phyloP scores from a whole-genome alignment of 2,797 vertebrate genomes.

The Knipowitschia caucasica region DNA sequence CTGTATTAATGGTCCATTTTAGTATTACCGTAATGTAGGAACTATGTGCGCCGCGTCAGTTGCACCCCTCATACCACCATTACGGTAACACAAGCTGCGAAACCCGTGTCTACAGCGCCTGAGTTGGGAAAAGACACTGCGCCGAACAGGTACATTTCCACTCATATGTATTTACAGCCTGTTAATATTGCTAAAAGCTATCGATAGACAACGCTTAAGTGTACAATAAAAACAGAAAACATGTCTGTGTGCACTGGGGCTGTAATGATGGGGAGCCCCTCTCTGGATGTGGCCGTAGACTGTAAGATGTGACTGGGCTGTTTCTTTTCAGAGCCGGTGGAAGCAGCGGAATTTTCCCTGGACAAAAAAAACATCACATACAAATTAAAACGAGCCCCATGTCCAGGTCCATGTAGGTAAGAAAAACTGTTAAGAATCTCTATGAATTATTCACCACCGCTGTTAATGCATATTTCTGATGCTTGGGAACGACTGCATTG shows the following conservation, averaged over 20 bases:
- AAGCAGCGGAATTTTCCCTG: conserved; percentile 20
- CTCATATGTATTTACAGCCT: conserved; percentile 11
- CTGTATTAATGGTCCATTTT: no score
- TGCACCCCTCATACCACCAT: conserved; percentile 18
- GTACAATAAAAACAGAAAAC: background rate
- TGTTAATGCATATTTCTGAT: background rate
- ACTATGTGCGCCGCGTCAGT: background rate
- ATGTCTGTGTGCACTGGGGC: conserved; percentile 34
- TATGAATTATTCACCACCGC: conserved; percentile 20
- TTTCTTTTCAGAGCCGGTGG: conserved; percentile 14
- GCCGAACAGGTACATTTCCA: conserved; percentile 71
- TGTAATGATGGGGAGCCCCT: conserved; percentile 52
- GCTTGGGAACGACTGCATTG: conserved; percentile 39
- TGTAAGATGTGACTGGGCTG: conserved; percentile 16
- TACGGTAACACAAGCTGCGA: conserved; percentile 71
- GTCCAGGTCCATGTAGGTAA: conserved; percentile 20
- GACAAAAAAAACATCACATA: conserved; percentile 27
- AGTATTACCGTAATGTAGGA: conserved; percentile 32
- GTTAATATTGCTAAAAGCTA: background rate
- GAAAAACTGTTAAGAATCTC: conserved; percentile 11
- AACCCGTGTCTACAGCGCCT: conserved; percentile 54
- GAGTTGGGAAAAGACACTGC: conserved; percentile 69
- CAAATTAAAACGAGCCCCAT: conserved; percentile 43
- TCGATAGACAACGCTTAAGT: background rate
- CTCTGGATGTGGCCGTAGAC: no score